Evolutionary conservation across 2,797 vertebrate species (phyloP), one percentile per base, ranked within the genome.

Genomic region (Acanthurus tractus): DNA sequence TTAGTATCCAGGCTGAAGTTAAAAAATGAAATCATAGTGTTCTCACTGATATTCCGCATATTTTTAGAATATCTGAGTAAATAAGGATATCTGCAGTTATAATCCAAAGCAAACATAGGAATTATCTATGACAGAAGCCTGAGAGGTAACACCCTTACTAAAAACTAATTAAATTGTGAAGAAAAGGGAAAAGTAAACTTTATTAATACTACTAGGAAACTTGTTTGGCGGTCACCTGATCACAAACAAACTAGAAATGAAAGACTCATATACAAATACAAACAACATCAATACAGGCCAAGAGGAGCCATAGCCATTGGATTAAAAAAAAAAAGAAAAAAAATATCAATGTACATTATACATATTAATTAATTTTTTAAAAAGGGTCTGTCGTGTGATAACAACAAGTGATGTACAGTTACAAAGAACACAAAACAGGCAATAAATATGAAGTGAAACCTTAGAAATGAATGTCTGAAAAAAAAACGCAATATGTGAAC

Each of bases 181-280:
- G 36, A 40, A 36, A 34, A 42, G 8, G 36, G 9, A 74, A 52
- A 50, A 46, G 25, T 50, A 42, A n/a, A 38, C 12, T 48, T 55
- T 36, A 45, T 46, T 18, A 72, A 63, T 55, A 59, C 29, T 9
- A 54, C 46, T 25, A 20, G n/a, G n/a, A 63, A 63, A 42, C 34
- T 34, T 34, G 29, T 34, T 34, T 34, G 29, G 0, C 50, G 45
- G 8, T 23, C 1, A 1, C 17, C 12, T 8, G 34, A 8, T 5
- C 49, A 65, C 49, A 40, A 11, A 40, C 66, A 46, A n/a, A 56
- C 53, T 11, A 22, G 14, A 68, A 46, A 57, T 22, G 23, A 48
- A 45, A 45, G 54, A 38, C 25, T 3, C 17, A 45, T 23, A 46
- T 2, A 57, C 9, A 5, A 38, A 48, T n/a, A 36, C 13, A 12